These are phyloP conservation scores for Oncorhynchus mykiss DNA, from an alignment of 2,113 vertebrate genomes.

Conservation along the genomic window DNA sequence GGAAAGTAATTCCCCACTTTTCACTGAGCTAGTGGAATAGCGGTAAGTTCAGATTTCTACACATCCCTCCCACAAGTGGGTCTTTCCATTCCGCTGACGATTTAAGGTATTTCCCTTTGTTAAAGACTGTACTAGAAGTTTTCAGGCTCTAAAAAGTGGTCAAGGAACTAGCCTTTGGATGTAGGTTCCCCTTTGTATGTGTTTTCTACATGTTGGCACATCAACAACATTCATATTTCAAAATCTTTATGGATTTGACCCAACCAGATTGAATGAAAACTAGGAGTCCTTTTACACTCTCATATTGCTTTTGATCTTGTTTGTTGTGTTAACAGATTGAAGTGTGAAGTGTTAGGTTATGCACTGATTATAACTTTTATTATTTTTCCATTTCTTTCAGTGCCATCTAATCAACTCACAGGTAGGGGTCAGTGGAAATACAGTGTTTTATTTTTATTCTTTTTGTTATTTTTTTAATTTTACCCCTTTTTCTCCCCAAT, in stretches of 20 bases:
- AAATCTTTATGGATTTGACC: background rate
- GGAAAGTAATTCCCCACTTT: conserved; percentile 8
- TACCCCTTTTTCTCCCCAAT: too few species aligned
- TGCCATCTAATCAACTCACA: conserved; percentile 44
- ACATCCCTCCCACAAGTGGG: conserved; percentile 26
- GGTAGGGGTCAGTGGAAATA: conserved; percentile 54
- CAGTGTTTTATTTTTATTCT: background rate
- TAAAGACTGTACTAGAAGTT: conserved; percentile 52
- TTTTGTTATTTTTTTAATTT: too few species aligned
- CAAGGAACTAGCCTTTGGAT: conserved; percentile 56
- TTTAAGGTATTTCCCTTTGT: conserved; percentile 67
- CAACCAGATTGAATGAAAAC: background rate
- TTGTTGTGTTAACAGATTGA: background rate
- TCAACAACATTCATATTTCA: conserved; percentile 3
- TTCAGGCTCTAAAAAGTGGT: conserved; percentile 39
- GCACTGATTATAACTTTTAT: conserved; percentile 3
- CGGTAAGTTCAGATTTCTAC: background rate
- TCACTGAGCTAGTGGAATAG: background rate
- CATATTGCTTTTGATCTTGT: too few species aligned
- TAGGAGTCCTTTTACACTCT: background rate
- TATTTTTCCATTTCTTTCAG: conserved; percentile 15
- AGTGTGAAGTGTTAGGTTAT: background rate
- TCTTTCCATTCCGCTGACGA: conserved; percentile 54
- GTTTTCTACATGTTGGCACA: conserved; percentile 24
- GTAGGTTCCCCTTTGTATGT: conserved; percentile 22